Conservation (phyloP, 1,140 invertebrate species). For the Atta cephalotes region DNA sequence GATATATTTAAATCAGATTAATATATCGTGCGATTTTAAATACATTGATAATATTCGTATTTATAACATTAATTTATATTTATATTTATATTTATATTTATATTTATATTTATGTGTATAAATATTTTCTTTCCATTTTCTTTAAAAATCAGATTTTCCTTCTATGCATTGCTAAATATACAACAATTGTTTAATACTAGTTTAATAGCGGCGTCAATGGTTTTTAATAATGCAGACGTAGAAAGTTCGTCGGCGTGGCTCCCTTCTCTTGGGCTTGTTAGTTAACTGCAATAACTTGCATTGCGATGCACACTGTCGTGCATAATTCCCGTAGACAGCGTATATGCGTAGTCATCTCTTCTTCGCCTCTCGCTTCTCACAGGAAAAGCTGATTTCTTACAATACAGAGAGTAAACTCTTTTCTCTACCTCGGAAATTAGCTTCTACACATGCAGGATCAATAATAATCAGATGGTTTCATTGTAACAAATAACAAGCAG, state of each 20-base stretch:
- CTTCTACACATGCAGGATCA: neutral
- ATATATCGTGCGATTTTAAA: neutral
- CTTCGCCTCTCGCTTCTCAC: constrained; percentile 22
- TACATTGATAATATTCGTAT: neutral
- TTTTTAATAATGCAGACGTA: constrained; percentile 20
- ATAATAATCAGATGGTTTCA: neutral
- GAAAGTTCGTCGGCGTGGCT: constrained; percentile 2
- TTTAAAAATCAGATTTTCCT: neutral
- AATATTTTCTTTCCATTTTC: neutral
- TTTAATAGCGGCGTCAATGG: constrained; percentile 8
- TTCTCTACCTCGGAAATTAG: constrained; percentile 23
- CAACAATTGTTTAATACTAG: neutral
- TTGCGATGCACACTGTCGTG: constrained; percentile 19
- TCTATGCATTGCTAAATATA: neutral
- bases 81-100: neutral
- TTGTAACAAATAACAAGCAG: constrained; percentile 4
- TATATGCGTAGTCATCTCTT: neutral
- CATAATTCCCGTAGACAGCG: constrained; percentile 15
- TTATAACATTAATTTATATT: neutral
- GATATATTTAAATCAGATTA: neutral
- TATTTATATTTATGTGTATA: neutral
- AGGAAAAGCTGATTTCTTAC: constrained; percentile 22
- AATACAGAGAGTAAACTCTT: neutral
- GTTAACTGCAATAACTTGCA: constrained; percentile 16
- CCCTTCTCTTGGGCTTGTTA: constrained; percentile 11